Evolutionary conservation across 2,888 invertebrate genomes (phyloP).

Genomic region (Rhyacophila evoluta): DNA sequence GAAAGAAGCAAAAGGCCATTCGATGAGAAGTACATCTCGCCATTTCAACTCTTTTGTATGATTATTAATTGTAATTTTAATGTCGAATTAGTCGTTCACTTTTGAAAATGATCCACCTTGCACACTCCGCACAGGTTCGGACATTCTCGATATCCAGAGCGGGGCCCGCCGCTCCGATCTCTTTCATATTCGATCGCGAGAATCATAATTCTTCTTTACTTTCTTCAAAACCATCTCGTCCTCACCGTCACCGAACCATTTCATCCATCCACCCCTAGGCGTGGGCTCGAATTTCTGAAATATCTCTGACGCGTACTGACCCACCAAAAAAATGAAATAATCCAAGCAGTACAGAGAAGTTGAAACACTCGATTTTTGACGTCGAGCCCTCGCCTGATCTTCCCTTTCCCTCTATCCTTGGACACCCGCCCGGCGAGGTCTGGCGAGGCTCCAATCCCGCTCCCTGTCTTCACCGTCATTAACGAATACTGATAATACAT

Average conservation of each 20-base stretch:
- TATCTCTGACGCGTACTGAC: not conserved
- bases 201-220: constrained; percentile 7
- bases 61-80: constrained; percentile 41
- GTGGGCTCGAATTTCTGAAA: not conserved
- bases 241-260: constrained; percentile 16
- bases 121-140: not conserved
- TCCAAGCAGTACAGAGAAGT: not conserved
- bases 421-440: not conserved
- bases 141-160: not conserved
- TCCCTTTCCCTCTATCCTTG: not conserved
- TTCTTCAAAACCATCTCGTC: constrained; percentile 15
- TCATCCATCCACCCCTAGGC: not conserved
- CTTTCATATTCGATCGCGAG: constrained; percentile 7
- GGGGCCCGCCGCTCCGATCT: constrained; percentile 22
- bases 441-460: constrained; percentile 8
- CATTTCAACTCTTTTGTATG: constrained; percentile 47
- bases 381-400: not conserved
- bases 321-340: constrained; percentile 11
- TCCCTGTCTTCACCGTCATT: constrained; percentile 43
- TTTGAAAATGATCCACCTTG: constrained; percentile 13
- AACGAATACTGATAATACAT: constrained; percentile 27
- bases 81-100: not conserved
- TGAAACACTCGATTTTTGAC: not conserved
- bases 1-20: constrained; percentile 38
- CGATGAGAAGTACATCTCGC: constrained; percentile 50